These are phyloP conservation scores for Machaerirhynchus nigripectus DNA, from an alignment of 2,113 vertebrate genomes.

Conservation along the genomic window DNA sequence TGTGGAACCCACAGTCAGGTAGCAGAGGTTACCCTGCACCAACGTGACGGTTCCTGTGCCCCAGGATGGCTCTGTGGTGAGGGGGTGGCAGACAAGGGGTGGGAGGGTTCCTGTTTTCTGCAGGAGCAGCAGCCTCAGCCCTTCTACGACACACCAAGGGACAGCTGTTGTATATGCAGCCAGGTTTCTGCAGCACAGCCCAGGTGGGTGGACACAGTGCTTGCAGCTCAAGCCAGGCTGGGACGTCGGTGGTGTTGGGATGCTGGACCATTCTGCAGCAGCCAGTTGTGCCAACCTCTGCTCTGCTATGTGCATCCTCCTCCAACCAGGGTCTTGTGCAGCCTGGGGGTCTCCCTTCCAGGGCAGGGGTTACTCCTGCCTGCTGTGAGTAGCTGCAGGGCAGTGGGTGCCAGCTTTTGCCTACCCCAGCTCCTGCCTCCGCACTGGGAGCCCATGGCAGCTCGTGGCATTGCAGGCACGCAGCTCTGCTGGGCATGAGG, in stretches of 20 bases:
- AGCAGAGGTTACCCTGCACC: background rate
- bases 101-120: background rate
- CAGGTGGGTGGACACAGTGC: background rate
- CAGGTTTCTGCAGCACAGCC: background rate
- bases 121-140: background rate
- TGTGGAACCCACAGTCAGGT: background rate
- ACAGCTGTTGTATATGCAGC: background rate
- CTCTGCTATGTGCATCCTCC: background rate
- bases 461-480: rapidly evolving
- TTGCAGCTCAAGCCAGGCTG: background rate
- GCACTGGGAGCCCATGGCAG: background rate
- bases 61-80: rapidly evolving
- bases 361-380: background rate
- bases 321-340: rapidly evolving
- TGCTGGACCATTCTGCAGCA: background rate
- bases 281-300: rapidly evolving
- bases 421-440: background rate
- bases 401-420: background rate
- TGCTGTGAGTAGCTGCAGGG: background rate
- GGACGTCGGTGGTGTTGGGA: rapidly evolving
- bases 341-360: background rate
- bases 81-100: background rate
- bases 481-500: background rate
- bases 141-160: background rate
- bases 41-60: rapidly evolving